Base-by-base conservation (phyloP, 2,888 invertebrate genomes). In the Elmis aenea region DNA sequence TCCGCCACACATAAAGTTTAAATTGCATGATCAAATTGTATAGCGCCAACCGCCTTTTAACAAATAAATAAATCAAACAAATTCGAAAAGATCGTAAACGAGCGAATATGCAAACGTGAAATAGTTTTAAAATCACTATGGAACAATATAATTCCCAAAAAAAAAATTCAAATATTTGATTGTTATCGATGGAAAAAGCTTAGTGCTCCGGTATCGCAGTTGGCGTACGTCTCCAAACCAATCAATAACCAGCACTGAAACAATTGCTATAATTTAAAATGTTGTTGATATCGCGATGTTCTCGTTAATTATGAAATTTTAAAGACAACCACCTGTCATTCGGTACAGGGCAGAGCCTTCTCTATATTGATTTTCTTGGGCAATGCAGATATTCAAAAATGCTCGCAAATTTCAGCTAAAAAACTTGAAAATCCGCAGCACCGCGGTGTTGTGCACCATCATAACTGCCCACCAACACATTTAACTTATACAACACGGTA, bases 301-400 rank as follows among this genome's bases (percentile, higher is more conserved):
- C 25, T 21, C 23, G 33, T 24, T 33, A 38, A 42, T 38, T 38
- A 29, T 37, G 36, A 37, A 48, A 46, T 49, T 51, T 45, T 38
- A 31, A 52, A 37, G 53, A 61, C 64, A 66, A 66, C 65, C 65
- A 66, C 66, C 66, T 67, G 65, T 66, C 65, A 64, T 59, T 51
- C 51, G 37, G 57, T 54, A 57, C 58, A 61, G 63, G 63, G 62
- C 59, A 59, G 61, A 61, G 61, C 58, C 61, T 57, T 45, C 45
- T 54, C 50, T 57, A 61, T 67, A 68, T 68, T 67, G 68, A 68
- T 68, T 68, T 68, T 68, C 66, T 60, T 50, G 52, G 57, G 65
- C 68, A 68, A 65, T 68, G 68, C 68, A 63, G 68, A 68, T 67
- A 67, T 66, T 59, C 58, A 57, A 59, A 58, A 54, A 52, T 44